A percentile compares a stretch with the other conserved stretches of the same genome.
Evolutionary conservation across 1,140 invertebrate species (phyloP).

Genomic region (Drosophila teissieri): DNA sequence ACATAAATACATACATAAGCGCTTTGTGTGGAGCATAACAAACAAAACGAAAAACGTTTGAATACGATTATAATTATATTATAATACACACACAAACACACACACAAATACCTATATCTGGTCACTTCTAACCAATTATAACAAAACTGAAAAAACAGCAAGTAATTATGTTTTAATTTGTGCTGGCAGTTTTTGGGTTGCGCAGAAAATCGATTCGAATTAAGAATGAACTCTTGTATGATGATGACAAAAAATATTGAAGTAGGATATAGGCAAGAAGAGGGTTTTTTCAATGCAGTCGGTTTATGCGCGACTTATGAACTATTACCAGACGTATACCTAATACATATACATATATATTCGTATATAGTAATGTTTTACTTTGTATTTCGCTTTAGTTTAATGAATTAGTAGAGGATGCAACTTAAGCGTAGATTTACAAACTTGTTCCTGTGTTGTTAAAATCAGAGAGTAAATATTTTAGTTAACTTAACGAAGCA

Average conservation of each 20-base stretch:
- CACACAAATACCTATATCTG: slow-evolving; percentile 66
- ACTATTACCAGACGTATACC: slow-evolving; percentile 16
- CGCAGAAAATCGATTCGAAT: neutral
- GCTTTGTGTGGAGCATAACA: slow-evolving; percentile 6
- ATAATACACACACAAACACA: slow-evolving; percentile 6
- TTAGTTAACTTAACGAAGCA: slow-evolving; percentile 43
- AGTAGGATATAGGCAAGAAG: slow-evolving; percentile 15
- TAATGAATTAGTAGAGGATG: slow-evolving; percentile 20
- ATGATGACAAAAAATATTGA: neutral
- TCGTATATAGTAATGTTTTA: slow-evolving; percentile 1
- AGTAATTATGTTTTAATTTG: slow-evolving; percentile 57
- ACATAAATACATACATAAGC: neutral
- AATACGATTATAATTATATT: slow-evolving; percentile 15
- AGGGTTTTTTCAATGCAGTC: slow-evolving; percentile 25
- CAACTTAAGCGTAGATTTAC: slow-evolving; percentile 51
- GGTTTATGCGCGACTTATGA: slow-evolving; percentile 10
- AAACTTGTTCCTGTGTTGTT: slow-evolving; percentile 82
- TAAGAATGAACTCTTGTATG: neutral
- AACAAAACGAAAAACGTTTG: neutral
- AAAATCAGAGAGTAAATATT: slow-evolving; percentile 55
- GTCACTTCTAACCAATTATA: slow-evolving; percentile 79
- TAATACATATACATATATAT: slow-evolving; percentile 10
- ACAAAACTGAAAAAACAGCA: slow-evolving; percentile 40
- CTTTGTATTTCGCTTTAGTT: slow-evolving; percentile 40
- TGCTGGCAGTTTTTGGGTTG: slow-evolving; percentile 9